A percentile compares a stretch with the other conserved stretches of the same genome.
Evolutionary conservation across 2,113 vertebrate species (phyloP).

Genomic region (Corythaeola cristata): DNA sequence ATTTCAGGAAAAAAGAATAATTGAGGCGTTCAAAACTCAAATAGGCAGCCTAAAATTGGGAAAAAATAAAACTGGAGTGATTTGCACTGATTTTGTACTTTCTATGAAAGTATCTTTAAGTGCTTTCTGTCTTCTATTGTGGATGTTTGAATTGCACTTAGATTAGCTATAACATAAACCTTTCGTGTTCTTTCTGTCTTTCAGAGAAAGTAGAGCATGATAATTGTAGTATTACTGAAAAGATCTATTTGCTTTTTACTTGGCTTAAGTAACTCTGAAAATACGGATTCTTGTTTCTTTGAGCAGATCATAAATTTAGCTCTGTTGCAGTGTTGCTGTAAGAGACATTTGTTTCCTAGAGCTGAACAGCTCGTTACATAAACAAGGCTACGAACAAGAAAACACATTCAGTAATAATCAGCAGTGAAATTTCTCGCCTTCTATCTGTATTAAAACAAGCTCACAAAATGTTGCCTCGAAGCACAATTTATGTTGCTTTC

Average conservation of each 20-base stretch:
- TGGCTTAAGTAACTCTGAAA: background rate
- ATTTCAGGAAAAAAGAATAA: background rate
- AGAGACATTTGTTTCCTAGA: background rate
- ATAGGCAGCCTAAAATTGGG: background rate
- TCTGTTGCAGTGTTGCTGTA: background rate
- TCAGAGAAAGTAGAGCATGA: constrained; percentile 7
- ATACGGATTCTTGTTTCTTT: background rate
- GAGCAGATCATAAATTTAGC: background rate
- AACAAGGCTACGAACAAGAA: background rate
- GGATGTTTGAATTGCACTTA: background rate
- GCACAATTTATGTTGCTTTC: background rate
- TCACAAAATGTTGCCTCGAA: background rate
- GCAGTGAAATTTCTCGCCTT: background rate
- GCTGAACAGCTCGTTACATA: background rate
- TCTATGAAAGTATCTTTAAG: background rate
- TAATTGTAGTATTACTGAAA: background rate
- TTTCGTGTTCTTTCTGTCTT: background rate
- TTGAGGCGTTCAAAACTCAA: background rate
- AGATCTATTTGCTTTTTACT: background rate
- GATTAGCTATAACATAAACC: background rate
- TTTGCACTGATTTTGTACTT: background rate
- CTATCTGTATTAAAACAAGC: background rate
- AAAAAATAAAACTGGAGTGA: background rate
- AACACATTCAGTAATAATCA: background rate
- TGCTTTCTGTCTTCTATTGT: background rate